Evolutionary conservation across 1,140 invertebrate species (phyloP).

Genomic region (Aleiodes sp.): DNA sequence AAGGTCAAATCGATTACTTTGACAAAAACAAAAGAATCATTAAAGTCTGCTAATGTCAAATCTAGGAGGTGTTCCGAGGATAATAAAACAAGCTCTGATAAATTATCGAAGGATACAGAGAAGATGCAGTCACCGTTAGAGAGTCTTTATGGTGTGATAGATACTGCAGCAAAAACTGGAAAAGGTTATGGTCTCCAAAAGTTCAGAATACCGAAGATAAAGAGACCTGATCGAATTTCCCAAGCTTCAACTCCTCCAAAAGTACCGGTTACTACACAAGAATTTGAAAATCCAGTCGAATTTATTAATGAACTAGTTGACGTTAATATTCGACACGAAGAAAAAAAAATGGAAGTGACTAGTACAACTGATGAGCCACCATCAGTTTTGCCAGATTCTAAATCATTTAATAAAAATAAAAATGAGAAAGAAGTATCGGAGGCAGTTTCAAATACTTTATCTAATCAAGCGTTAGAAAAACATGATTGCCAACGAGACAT

Average conservation of each 20-base stretch:
- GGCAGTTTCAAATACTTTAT: neutral
- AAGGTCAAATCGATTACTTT: conserved; percentile 27
- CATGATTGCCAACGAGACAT: neutral
- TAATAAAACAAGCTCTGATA: conserved; percentile 53
- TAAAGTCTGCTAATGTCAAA: conserved; percentile 17
- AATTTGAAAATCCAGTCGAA: conserved; percentile 27
- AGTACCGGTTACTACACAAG: neutral
- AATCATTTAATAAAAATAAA: neutral
- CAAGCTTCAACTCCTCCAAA: conserved; percentile 36
- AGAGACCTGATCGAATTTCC: conserved; percentile 48
- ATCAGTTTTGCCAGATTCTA: neutral
- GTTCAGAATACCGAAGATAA: conserved; percentile 74
- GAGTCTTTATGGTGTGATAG: conserved; percentile 68
- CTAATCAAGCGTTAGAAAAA: neutral
- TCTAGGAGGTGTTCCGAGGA: conserved; percentile 42
- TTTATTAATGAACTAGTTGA: neutral
- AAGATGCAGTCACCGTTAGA: conserved; percentile 65
- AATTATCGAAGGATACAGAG: conserved; percentile 49
- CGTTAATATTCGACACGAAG: neutral
- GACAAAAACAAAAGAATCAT: conserved; percentile 28
- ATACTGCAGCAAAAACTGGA: conserved; percentile 57
- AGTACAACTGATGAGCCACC: conserved; percentile 33
- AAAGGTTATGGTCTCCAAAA: conserved; percentile 70
- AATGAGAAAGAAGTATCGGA: conserved; percentile 1
- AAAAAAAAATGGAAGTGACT: conserved; percentile 37